Conservation (phyloP, 2,113 vertebrate genomes). For the Raja brachyura region DNA sequence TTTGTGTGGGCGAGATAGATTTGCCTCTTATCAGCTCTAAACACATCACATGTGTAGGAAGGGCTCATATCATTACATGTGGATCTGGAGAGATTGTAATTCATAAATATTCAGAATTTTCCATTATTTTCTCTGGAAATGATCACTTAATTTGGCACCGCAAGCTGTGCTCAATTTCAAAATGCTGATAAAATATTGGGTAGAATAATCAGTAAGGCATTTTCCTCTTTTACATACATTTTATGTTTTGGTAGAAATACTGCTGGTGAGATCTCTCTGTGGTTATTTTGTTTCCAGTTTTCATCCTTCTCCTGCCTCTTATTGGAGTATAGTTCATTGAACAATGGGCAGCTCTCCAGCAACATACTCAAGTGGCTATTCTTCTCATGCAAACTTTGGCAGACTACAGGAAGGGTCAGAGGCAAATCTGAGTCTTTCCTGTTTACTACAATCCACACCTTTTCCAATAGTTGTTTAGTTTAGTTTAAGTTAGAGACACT, state of each 20-base stretch:
- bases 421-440: neutral
- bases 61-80: conserved; percentile 13
- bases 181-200: conserved; percentile 31
- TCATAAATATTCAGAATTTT: conserved; percentile 14
- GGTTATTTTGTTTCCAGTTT: conserved; percentile 23
- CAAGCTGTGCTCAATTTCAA: neutral
- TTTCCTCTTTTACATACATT: neutral
- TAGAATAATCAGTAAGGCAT: neutral
- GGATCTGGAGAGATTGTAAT: conserved; percentile 11
- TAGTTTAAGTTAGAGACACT: too few relatives aligned
- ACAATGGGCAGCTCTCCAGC: neutral
- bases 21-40: conserved; percentile 4
- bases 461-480: neutral
- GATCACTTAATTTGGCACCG: conserved; percentile 1
- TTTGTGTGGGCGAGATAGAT: neutral
- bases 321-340: neutral
- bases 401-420: neutral
- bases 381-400: neutral
- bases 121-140: conserved; percentile 9
- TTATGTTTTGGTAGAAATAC: neutral
- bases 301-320: neutral
- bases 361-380: neutral
- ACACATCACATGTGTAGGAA: conserved; percentile 21
- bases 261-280: neutral
- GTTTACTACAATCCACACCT: neutral